These are phyloP conservation scores for Oophaga pumilio DNA, from an alignment of 2,113 vertebrate genomes.

Conservation along the genomic window DNA sequence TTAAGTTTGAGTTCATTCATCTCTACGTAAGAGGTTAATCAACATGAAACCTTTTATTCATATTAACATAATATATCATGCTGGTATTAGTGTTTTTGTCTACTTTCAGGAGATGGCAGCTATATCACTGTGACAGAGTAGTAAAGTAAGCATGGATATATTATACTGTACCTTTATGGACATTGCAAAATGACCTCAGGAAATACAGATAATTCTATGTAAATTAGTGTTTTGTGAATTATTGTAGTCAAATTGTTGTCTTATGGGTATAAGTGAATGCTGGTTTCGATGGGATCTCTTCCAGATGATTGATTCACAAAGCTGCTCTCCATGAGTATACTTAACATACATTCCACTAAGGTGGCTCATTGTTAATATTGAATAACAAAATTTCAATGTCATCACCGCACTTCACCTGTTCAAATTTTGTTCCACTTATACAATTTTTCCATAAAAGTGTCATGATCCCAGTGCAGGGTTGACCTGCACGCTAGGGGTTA, in stretches of 20 bases:
- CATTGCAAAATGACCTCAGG: neutral
- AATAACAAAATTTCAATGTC: slow-evolving; percentile 2
- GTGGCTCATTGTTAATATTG: slow-evolving; percentile 37
- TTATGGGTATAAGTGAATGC: slow-evolving; percentile 15
- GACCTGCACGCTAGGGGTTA: too few species aligned
- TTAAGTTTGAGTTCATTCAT: too few species aligned
- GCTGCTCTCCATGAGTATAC: slow-evolving; percentile 22
- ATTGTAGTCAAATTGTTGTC: slow-evolving; percentile 4
- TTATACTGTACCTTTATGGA: neutral
- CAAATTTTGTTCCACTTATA: neutral
- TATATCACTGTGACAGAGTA: neutral
- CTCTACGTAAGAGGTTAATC: too few species aligned
- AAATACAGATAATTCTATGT: neutral
- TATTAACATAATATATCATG: too few species aligned
- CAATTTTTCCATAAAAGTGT: neutral
- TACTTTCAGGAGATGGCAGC: too few species aligned
- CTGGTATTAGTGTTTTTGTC: too few species aligned
- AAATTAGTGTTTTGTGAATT: slow-evolving; percentile 27
- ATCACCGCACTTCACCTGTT: slow-evolving; percentile 3
- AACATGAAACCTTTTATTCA: too few species aligned
- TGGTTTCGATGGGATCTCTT: slow-evolving; percentile 45
- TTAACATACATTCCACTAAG: slow-evolving; percentile 11
- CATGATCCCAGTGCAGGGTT: too few species aligned
- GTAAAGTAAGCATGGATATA: neutral
- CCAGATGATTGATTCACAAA: slow-evolving; percentile 48